phyloP scores from a whole-genome alignment of 92 coral and sea anemone species.

The Paramuricea clavata region DNA sequence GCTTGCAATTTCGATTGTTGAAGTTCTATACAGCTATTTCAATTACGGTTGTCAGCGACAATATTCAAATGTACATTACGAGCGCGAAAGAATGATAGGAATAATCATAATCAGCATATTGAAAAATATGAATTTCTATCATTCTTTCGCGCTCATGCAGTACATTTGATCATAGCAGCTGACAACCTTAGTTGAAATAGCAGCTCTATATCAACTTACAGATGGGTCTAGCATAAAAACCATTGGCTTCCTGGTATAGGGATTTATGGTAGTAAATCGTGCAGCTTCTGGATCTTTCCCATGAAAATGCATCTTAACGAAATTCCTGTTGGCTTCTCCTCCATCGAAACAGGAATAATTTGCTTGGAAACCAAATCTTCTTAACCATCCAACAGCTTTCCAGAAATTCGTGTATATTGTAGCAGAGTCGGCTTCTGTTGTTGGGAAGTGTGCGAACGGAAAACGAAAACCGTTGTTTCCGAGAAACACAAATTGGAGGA shows the following conservation, averaged over 20 bases:
- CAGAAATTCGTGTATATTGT: conserved; percentile 53
- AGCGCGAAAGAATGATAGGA: too few relatives aligned
- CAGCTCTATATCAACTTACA: conserved; percentile 34
- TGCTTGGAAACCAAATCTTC: conserved; percentile 30
- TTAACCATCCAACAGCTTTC: conserved; percentile 61
- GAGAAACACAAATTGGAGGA: conserved; percentile 70
- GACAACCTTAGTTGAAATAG: too few relatives aligned
- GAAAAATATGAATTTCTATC: too few relatives aligned
- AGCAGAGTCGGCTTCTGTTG: conserved; percentile 58
- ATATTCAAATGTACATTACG: too few relatives aligned
- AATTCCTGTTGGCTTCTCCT: conserved; percentile 63
- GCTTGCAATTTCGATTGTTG: too few relatives aligned
- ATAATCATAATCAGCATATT: too few relatives aligned
- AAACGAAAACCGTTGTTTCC: conserved; percentile 66
- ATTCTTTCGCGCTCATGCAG: too few relatives aligned
- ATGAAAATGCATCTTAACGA: conserved; percentile 62
- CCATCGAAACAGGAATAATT: conserved; percentile 71
- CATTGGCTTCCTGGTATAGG: conserved; percentile 57
- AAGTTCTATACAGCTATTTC: too few relatives aligned
- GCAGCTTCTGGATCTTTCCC: conserved; percentile 62
- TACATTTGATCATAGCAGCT: too few relatives aligned
- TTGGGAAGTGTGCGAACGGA: conserved; percentile 74
- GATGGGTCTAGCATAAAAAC: conserved; percentile 61
- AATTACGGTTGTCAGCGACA: too few relatives aligned
- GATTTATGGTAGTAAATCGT: conserved; percentile 58